Base-by-base conservation (phyloP, 1,140 invertebrate species). In the Ditylenchus dipsaci region DNA sequence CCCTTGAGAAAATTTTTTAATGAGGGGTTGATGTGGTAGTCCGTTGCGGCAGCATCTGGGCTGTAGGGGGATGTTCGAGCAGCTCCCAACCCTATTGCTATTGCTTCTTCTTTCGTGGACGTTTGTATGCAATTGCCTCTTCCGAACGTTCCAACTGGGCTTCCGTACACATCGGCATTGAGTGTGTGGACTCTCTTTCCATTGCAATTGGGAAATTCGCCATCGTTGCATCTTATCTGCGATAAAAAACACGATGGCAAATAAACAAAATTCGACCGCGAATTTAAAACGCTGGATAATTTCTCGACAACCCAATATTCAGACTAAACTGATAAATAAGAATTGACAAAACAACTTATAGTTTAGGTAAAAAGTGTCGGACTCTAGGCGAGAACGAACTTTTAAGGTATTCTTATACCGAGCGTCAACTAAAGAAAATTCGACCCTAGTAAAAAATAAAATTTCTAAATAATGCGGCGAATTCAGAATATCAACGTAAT, bases 271-370 rank as follows among this genome's bases (percentile, higher is more conserved):
- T 56, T 23, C 13, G 9, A 13, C 53, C 33, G 33, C 33, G 33
- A 38, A 38, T 56, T 56, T 23, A 56, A 56, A 56, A 56, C 53
- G 53, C 29, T 23, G 21, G 29, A 56, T 56, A 56, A 56, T 56
- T 5, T 5, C 53, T 56, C 13, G 53, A 3, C 53, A 56, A 5
- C 53, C 53, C 53, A 56, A 56, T 56, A 47, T n/a, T n/a, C n/a
- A n/a, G n/a, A n/a, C n/a, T n/a, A n/a, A n/a, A n/a, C n/a, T n/a
- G n/a, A n/a, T n/a, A n/a, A n/a, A n/a, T n/a, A n/a, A n/a, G n/a
- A n/a, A n/a, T n/a, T n/a, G n/a, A n/a, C n/a, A n/a, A n/a, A n/a
- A n/a, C n/a, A n/a, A n/a, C n/a, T n/a, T n/a, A n/a, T n/a, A n/a
- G n/a, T n/a, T n/a, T n/a, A n/a, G n/a, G n/a, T n/a, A n/a, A n/a